Conservation (phyloP, 2,113 vertebrate species). For the Cervus canadensis region DNA sequence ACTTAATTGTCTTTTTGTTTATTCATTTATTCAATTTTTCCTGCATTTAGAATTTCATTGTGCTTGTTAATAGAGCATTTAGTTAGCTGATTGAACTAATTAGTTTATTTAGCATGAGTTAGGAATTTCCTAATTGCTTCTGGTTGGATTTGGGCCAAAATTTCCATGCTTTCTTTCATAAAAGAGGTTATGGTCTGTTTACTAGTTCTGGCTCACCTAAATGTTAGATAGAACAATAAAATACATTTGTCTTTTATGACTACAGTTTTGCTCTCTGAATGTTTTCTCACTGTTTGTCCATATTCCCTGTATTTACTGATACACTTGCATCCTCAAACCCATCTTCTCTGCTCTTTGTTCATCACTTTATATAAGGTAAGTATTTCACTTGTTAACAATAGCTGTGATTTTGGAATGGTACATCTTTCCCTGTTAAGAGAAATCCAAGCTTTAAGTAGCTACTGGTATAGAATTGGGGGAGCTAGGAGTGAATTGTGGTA, state of each 20-base stretch:
- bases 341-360: neutral
- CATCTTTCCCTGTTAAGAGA: neutral
- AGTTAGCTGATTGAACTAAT: neutral
- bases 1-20: neutral
- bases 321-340: neutral
- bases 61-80: constrained; percentile 5
- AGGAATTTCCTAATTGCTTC: neutral
- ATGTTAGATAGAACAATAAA: neutral
- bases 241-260: neutral
- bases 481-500: neutral
- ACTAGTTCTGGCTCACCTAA: neutral
- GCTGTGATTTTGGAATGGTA: neutral
- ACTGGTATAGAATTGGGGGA: neutral
- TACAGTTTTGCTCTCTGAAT: neutral
- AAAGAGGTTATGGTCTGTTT: neutral
- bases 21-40: neutral
- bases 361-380: neutral
- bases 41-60: neutral
- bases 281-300: neutral
- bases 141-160: neutral
- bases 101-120: neutral
- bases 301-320: neutral
- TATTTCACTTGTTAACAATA: neutral
- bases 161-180: neutral
- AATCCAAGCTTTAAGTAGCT: neutral